Base-by-base conservation (phyloP, 1,140 invertebrate genomes). In the Archivesica marissinica region DNA sequence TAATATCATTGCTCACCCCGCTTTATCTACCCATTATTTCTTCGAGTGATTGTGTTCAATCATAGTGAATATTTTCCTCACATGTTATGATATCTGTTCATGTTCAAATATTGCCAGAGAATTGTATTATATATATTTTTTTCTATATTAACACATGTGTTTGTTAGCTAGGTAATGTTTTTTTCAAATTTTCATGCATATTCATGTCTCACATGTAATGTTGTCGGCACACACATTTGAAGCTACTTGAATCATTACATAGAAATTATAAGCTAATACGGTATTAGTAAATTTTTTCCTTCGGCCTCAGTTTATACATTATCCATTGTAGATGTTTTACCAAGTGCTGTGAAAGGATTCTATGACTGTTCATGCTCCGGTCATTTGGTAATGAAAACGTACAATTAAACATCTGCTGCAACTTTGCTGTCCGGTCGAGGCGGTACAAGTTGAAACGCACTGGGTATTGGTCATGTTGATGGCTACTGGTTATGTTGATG, bases 21-120 rank as follows among this genome's bases (percentile, higher is more conserved):
- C 44, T 72, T 33, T 47, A 72, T 72, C 20, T 72, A 52, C 44
- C 44, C 68, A 23, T n/a, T n/a, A n/a, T 72, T 25, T 72, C 25
- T 20, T 17, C 13, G 68, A 72, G 68, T 72, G 68, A 72, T 72
- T 72, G 68, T 72, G 68, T 72, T 72, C 68, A 72, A 15, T 70
- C 38, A 70, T 70, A 3, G 28, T 44, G 25, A 3, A 7, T 70
- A 23, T 70, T 47, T 47, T 20, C 9, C 20, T 47, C 44, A 47
- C 20, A 47, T 47, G 44, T 47, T 9, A 47, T 47, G 44, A 6
- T 68, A 9, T 28, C 11, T 3, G 33, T 3, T 35, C 30, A 64
- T 64, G 30, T 35, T 64, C 30, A 64, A 64, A 68, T 25, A 44
- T 44, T 68, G 39, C 64, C 39, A 68, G 35, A 68, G 38, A 68